phyloP scores from a whole-genome alignment of 2,888 invertebrate genomes.

The Bombyx huttoni region DNA sequence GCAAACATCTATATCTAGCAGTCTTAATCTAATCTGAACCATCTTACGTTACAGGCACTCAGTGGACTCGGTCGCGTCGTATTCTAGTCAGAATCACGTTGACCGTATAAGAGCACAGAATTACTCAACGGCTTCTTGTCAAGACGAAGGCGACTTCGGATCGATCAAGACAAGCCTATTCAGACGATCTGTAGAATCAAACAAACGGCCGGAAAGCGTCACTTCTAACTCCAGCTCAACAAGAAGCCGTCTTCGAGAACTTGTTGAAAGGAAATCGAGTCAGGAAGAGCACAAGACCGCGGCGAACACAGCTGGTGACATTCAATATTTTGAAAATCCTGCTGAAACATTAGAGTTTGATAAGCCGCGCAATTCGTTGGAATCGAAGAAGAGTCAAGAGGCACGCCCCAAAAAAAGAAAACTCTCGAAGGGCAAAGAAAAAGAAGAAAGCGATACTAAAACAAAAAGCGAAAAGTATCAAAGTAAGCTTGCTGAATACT shows the following conservation, averaged over 20 bases:
- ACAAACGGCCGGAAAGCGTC: conserved; percentile 62
- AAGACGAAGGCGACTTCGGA: conserved; percentile 65
- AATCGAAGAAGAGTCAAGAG: conserved; percentile 51
- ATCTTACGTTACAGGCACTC: conserved; percentile 66
- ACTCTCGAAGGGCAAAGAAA: conserved; percentile 49
- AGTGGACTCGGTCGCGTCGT: conserved; percentile 74
- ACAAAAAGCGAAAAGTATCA: conserved; percentile 63
- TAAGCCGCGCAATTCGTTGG: conserved; percentile 49
- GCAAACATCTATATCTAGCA: conserved; percentile 41
- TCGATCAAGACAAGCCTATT: conserved; percentile 67
- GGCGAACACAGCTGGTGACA: conserved; percentile 60
- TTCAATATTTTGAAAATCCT: conserved; percentile 67
- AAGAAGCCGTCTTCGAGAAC: conserved; percentile 69
- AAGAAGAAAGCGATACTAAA: conserved; percentile 43
- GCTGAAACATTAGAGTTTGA: conserved; percentile 65
- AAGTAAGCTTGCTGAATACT: conserved; percentile 63
- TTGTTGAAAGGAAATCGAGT: conserved; percentile 67
- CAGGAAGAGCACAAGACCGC: conserved; percentile 64
- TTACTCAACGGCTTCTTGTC: conserved; percentile 70
- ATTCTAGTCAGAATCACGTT: conserved; percentile 73
- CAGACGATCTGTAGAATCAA: conserved; percentile 59
- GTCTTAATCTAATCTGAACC: conserved; percentile 50
- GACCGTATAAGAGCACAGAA: conserved; percentile 71
- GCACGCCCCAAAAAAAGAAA: conserved; percentile 62
- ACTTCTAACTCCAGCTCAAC: conserved; percentile 63